Evolutionary conservation across 2,113 vertebrate species (phyloP).

Genomic region (Rhagologus leucostigma): DNA sequence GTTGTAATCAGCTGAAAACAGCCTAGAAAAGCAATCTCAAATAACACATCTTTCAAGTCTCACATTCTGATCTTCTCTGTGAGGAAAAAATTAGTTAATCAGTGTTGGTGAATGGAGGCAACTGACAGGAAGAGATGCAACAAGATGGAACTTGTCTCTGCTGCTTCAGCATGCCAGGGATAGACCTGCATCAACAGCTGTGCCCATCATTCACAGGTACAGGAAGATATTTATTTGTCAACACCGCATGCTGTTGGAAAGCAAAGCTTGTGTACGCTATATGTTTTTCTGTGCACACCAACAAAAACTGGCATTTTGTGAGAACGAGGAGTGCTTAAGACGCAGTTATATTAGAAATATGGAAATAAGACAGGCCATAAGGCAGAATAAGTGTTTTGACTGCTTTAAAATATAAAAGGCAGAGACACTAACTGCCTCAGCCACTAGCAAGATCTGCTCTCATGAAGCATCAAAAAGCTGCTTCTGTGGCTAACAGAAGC

Average conservation of each 20-base stretch:
- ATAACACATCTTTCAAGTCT: neutral
- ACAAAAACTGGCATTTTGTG: neutral
- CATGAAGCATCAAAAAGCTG: neutral
- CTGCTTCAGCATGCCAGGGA: neutral
- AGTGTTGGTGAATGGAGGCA: neutral
- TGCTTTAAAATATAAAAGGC: neutral
- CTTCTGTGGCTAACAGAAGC: neutral
- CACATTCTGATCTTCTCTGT: neutral
- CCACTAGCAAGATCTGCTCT: neutral
- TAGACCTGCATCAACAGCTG: neutral
- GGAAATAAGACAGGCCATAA: neutral
- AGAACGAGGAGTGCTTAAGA: neutral
- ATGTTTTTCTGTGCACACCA: neutral
- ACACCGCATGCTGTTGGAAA: neutral
- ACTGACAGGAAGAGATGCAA: neutral
- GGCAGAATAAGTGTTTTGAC: neutral
- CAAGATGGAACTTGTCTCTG: neutral
- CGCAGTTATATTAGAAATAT: neutral
- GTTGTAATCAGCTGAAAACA: neutral
- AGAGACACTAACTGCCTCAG: neutral
- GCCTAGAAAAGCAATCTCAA: neutral
- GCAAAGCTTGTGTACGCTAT: neutral
- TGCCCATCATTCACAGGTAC: neutral
- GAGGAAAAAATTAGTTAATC: neutral
- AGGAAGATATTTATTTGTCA: neutral